Conservation (phyloP, 2,113 vertebrate species). For the Rissa tridactyla region DNA sequence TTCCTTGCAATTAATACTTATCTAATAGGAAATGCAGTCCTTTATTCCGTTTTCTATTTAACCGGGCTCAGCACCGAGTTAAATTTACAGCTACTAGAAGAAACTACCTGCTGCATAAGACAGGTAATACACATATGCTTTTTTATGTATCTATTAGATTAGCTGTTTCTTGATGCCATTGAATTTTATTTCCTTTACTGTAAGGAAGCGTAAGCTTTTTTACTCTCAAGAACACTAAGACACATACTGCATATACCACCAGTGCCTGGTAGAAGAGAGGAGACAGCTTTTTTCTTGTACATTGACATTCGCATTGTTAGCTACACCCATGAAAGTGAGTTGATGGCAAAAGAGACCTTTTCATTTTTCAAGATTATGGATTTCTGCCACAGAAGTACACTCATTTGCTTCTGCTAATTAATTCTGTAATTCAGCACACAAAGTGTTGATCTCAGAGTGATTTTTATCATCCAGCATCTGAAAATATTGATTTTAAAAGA, state of each 20-base stretch:
- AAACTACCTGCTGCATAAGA: neutral
- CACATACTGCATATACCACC: neutral
- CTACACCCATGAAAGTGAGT: neutral
- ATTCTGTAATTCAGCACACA: neutral
- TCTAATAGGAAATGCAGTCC: neutral
- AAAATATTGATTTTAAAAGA: neutral
- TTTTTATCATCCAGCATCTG: neutral
- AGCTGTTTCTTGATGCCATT: neutral
- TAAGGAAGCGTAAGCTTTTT: neutral
- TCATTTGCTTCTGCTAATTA: neutral
- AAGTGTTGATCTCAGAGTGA: neutral
- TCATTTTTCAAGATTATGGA: neutral
- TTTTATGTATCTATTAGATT: neutral
- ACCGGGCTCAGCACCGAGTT: neutral
- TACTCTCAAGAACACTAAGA: neutral
- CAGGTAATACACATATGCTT: neutral
- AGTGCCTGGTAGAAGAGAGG: neutral
- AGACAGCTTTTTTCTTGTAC: neutral
- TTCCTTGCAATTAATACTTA: neutral
- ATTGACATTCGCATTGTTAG: neutral
- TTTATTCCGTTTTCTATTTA: neutral
- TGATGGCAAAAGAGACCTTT: neutral
- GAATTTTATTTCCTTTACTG: neutral
- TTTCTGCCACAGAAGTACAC: conserved; percentile 9
- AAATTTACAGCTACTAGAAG: neutral